Conservation (phyloP, 1,140 invertebrate genomes). For the Hermetia illucens region DNA sequence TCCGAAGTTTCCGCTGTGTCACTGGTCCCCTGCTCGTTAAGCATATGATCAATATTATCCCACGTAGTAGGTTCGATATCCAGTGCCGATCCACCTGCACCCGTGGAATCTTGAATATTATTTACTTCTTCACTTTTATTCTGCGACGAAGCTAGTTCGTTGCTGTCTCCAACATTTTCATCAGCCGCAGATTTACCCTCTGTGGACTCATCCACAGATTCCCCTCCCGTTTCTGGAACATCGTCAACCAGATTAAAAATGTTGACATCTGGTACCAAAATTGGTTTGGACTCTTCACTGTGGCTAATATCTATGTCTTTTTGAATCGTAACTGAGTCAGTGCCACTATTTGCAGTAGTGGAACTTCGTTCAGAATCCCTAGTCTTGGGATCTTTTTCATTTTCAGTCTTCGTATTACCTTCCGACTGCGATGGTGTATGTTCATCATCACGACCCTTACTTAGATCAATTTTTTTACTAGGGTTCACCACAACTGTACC, state of each 20-base stretch:
- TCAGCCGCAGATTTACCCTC: neutral
- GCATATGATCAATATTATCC: conserved; percentile 30
- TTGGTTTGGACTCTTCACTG: neutral
- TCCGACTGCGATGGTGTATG: too few species aligned
- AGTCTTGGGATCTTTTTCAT: too few species aligned
- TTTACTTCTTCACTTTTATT: conserved; percentile 17
- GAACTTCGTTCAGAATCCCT: too few species aligned
- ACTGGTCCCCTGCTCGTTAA: conserved; percentile 16
- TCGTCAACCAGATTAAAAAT: conserved; percentile 2
- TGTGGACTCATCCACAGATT: neutral
- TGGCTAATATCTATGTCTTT: neutral
- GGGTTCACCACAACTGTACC: too few species aligned
- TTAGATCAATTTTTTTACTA: too few species aligned
- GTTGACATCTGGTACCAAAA: conserved; percentile 1
- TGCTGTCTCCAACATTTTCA: conserved; percentile 1
- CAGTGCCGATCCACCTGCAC: conserved; percentile 10
- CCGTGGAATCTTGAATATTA: conserved; percentile 21
- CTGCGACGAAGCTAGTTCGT: conserved; percentile 1
- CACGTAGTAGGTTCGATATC: conserved; percentile 10
- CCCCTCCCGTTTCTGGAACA: neutral
- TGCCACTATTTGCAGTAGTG: neutral
- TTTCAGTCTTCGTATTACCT: too few species aligned
- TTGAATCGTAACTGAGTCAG: neutral
- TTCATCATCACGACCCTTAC: too few species aligned
- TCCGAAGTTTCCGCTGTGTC: conserved; percentile 12